These are phyloP conservation scores for Drosophila hamatofila DNA, from an alignment of 2,888 invertebrate species.

Conservation along the genomic window DNA sequence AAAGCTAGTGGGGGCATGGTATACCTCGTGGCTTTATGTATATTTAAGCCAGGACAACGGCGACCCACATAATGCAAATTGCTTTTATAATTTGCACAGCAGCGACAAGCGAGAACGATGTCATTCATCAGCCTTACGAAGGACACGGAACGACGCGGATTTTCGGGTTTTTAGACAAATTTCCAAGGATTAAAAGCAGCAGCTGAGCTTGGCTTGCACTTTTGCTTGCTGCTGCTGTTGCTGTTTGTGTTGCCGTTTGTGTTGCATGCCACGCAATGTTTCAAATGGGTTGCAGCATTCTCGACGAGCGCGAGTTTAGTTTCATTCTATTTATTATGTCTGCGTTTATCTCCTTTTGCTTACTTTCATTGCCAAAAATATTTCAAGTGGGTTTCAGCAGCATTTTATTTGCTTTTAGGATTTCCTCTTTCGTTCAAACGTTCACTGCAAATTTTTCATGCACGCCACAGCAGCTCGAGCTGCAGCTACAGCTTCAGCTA, in stretches of 20 bases:
- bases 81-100: slow-evolving; percentile 83
- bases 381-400: slow-evolving; percentile 73
- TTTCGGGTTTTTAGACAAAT: slow-evolving; percentile 67
- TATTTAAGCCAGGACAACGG: slow-evolving; percentile 36
- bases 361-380: slow-evolving; percentile 76
- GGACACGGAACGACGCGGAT: slow-evolving; percentile 42
- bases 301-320: slow-evolving; percentile 58
- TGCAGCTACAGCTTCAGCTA: slow-evolving; percentile 21
- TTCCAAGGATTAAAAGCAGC: slow-evolving; percentile 61
- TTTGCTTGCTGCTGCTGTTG: slow-evolving; percentile 9
- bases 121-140: slow-evolving; percentile 72
- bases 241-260: slow-evolving; percentile 12
- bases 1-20: too few relatives aligned
- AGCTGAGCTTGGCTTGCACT: slow-evolving; percentile 34
- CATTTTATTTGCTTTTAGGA: slow-evolving; percentile 74
- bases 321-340: slow-evolving; percentile 76
- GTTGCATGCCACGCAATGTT: slow-evolving; percentile 37
- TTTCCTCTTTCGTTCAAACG: slow-evolving; percentile 39
- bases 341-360: slow-evolving; percentile 46
- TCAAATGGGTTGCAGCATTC: slow-evolving; percentile 66
- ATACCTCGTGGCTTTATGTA: slow-evolving; percentile 19
- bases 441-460: slow-evolving; percentile 63
- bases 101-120: slow-evolving; percentile 40
- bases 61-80: slow-evolving; percentile 82
- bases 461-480: slow-evolving; percentile 29